A percentile compares a stretch with the other conserved stretches of the same genome.
Conservation (phyloP, 2,888 invertebrate species). For the Adela reaumurella region DNA sequence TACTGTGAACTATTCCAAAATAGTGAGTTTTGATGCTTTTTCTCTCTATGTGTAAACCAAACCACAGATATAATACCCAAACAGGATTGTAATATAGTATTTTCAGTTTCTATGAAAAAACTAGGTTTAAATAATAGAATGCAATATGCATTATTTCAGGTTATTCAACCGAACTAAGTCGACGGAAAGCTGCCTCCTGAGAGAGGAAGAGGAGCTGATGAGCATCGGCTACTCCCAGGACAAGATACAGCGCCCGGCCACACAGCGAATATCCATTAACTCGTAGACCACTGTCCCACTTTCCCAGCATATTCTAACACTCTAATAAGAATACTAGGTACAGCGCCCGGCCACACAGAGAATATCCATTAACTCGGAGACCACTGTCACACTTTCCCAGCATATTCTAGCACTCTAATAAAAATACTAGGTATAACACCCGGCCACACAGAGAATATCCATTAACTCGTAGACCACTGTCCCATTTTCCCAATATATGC, state of each 20-base stretch:
- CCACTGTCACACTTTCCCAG: too few species aligned
- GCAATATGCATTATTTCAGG: slow-evolving; percentile 14
- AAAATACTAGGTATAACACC: neutral
- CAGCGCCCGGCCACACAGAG: neutral
- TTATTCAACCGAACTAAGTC: slow-evolving; percentile 38
- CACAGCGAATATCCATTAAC: neutral
- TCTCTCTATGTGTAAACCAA: slow-evolving; percentile 6
- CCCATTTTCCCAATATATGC: too few species aligned
- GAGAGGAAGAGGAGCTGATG: slow-evolving; percentile 45
- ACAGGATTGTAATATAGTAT: too few species aligned
- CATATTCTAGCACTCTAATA: too few species aligned
- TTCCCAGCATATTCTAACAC: too few species aligned
- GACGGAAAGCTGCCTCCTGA: slow-evolving; percentile 32
- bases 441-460: neutral
- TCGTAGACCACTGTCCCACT: too few species aligned
- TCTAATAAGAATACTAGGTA: too few species aligned
- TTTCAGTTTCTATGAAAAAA: slow-evolving; percentile 4
- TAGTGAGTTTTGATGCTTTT: slow-evolving; percentile 1
- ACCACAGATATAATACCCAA: too few species aligned
- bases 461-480: neutral
- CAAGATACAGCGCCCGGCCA: neutral
- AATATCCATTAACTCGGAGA: neutral
- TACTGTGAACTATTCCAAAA: too few species aligned
- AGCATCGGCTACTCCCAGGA: slow-evolving; percentile 36
- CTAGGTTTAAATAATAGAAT: neutral